Conservation (phyloP, 2,888 invertebrate species). For the Lagria hirta region DNA sequence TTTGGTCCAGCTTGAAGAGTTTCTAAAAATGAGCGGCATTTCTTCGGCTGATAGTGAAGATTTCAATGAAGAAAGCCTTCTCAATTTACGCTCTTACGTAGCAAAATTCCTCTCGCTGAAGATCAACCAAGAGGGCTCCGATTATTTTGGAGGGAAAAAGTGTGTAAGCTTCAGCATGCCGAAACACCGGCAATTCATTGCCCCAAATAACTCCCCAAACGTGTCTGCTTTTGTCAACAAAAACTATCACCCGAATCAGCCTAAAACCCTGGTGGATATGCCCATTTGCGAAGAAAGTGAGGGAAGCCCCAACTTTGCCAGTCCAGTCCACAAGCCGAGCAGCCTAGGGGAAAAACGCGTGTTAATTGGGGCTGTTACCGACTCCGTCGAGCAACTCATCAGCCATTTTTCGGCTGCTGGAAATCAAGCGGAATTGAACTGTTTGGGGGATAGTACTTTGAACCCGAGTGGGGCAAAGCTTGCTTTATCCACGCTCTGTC, state of each 20-base stretch:
- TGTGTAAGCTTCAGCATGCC: constrained; percentile 74
- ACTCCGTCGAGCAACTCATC: constrained; percentile 73
- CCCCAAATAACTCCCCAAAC: constrained; percentile 76
- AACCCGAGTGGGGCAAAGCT: constrained; percentile 72
- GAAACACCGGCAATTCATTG: constrained; percentile 56
- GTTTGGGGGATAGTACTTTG: constrained; percentile 61
- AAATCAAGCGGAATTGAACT: constrained; percentile 63
- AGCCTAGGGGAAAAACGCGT: constrained; percentile 67
- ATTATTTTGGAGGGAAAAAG: constrained; percentile 65
- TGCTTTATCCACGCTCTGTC: constrained; percentile 75
- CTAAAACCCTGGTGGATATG: constrained; percentile 62
- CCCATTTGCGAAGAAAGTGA: constrained; percentile 68
- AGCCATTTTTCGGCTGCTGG: constrained; percentile 70
- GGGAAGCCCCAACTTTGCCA: constrained; percentile 62
- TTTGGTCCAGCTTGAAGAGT: constrained; percentile 69
- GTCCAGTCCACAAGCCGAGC: constrained; percentile 51
- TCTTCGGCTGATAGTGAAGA: constrained; percentile 68
- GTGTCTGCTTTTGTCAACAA: constrained; percentile 62
- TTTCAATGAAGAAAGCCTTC: constrained; percentile 66
- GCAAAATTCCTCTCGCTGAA: constrained; percentile 70
- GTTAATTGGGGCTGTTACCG: constrained; percentile 71
- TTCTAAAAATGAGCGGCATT: constrained; percentile 70
- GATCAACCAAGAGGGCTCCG: constrained; percentile 68
- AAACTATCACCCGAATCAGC: constrained; percentile 44
- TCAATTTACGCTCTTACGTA: constrained; percentile 70